A percentile compares a stretch with the other conserved stretches of the same genome.
Conservation (phyloP, 2,888 invertebrate species). For the Pristionchus exspectatus region DNA sequence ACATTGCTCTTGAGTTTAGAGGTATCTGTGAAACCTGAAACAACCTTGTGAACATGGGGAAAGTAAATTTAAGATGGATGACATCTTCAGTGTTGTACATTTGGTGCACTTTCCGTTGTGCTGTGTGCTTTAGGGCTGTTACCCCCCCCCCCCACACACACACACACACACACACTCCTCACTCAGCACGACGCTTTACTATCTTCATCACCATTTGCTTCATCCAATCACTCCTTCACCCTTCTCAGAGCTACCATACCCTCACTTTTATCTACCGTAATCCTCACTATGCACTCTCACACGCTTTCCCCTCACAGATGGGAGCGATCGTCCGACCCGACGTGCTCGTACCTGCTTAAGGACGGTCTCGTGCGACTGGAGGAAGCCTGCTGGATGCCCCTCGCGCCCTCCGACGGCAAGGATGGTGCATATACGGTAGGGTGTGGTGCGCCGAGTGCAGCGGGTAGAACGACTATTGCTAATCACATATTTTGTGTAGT, state of each 20-base stretch:
- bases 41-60: no score
- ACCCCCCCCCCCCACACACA: no score
- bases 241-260: no score
- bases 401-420: neutral
- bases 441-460: neutral
- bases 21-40: neutral
- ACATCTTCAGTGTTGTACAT: no score
- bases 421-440: neutral
- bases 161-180: no score
- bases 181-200: no score
- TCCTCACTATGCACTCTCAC: neutral
- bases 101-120: no score
- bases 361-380: neutral
- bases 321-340: neutral
- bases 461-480: neutral
- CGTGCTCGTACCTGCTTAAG: conserved; percentile 12
- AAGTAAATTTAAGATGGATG: no score
- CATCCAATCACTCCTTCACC: no score
- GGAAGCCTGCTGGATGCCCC: conserved; percentile 23
- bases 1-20: neutral
- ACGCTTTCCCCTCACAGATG: neutral
- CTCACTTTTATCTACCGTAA: neutral
- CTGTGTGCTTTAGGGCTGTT: no score
- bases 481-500: neutral
- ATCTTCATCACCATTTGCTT: neutral